Evolutionary conservation across 2,113 vertebrate species (phyloP), one percentile per base, ranked within the genome.

Genomic region (Anoura caudifer): DNA sequence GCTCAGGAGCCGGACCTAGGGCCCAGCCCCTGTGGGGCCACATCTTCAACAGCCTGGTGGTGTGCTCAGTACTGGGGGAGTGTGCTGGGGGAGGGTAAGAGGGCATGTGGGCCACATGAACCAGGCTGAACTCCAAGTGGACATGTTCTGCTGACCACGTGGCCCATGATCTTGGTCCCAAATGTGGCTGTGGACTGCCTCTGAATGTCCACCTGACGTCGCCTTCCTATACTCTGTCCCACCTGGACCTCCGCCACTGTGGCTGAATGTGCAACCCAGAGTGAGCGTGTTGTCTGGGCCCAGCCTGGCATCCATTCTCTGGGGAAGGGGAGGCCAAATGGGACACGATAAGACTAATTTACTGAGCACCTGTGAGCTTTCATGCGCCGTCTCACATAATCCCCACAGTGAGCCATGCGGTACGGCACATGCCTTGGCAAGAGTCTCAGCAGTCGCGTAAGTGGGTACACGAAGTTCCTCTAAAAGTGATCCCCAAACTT

Each of bases 41-140:
- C 88, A 97, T 99, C 73, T 99, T 98, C 2, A 98, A 98, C 52
- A 99, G 98, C 93, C 84, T 98, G 92, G 98, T 99, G 61, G 76
- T 96, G 0, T 61, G 11, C 5, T 98, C 98, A 98, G 98, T 97
- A 0, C 56, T 56, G 87, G 99, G 98, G 98, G 52, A 96, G 97
- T 38, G 43, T n/a, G 5, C 20, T 7, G 11, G 38, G 63, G 10
- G 13, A 50, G 26, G 24, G 24, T 7, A 1, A 63, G 8, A 54
- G 24, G 7, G 31, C 1, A 0, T 16, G 59, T 28, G 65, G 20
- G n/a, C 22, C 22, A 41, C 50, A 43, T n/a, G 8, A 41, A 50
- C 38, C 61, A 50, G 72, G 28, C 31, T 63, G 45, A 50, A 65
- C 50, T 16, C 45, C 19, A 11, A 47, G 45, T 4, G 5, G 47